A percentile compares a stretch with the other conserved stretches of the same genome.
These are phyloP conservation scores for Drosophila colorata DNA, from an alignment of 2,888 invertebrate genomes.

Conservation along the genomic window DNA sequence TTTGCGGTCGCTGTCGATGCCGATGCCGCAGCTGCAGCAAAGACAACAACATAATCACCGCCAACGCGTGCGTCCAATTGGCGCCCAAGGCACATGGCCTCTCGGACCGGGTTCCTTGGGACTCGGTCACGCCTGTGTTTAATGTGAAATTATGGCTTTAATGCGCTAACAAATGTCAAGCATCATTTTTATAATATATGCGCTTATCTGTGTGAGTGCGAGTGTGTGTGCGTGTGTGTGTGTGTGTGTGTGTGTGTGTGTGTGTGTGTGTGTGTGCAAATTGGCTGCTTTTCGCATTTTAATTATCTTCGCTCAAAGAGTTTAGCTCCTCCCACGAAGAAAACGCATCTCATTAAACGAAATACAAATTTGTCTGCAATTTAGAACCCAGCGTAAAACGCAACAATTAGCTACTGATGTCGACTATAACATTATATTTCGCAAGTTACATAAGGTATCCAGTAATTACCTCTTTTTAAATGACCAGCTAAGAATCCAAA, in stretches of 20 bases:
- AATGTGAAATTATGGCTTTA: conserved; percentile 78
- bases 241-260: background rate
- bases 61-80: conserved; percentile 66
- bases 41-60: conserved; percentile 44
- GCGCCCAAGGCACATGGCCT: conserved; percentile 54
- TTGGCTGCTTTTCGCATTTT: conserved; percentile 38
- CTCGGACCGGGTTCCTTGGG: conserved; percentile 25
- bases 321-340: conserved; percentile 10
- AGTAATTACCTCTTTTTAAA: background rate
- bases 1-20: conserved; percentile 44
- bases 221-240: no score
- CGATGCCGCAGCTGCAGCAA: conserved; percentile 16
- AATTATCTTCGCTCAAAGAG: conserved; percentile 47
- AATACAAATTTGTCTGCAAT: conserved; percentile 1
- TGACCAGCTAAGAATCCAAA: no score
- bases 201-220: background rate
- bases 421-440: background rate
- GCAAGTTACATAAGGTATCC: no score
- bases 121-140: conserved; percentile 73
- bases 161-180: conserved; percentile 59
- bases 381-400: no score
- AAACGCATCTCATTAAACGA: conserved; percentile 10
- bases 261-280: conserved; percentile 25
- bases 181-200: conserved; percentile 37
- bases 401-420: conserved; percentile 16